These are phyloP conservation scores for Chauna torquata DNA, from an alignment of 2,113 vertebrate genomes.

Conservation along the genomic window DNA sequence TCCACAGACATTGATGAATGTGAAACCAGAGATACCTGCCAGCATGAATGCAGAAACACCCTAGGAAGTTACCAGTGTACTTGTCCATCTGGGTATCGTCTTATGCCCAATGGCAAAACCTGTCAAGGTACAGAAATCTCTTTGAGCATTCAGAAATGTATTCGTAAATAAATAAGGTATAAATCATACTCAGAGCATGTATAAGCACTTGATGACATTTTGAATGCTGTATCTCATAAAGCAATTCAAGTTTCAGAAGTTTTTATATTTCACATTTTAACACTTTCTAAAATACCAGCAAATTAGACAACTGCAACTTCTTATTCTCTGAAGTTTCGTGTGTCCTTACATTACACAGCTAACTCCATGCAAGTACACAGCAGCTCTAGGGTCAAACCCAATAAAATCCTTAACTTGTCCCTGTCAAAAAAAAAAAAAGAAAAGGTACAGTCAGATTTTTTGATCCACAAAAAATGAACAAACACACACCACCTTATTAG, in stretches of 20 bases:
- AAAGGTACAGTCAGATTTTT: background rate
- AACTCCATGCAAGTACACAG: background rate
- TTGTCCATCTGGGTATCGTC: conserved; percentile 89
- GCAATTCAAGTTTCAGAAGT: background rate
- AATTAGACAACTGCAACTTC: background rate
- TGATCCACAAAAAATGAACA: background rate
- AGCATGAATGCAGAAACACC: conserved; percentile 94
- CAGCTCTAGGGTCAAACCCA: background rate
- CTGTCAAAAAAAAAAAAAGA: background rate
- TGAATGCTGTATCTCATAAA: too few relatives aligned
- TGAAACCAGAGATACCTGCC: conserved; percentile 87
- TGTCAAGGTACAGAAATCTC: conserved; percentile 88
- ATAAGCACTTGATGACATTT: too few relatives aligned
- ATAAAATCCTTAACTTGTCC: background rate
- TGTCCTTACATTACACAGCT: background rate
- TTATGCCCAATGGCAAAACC: conserved; percentile 90
- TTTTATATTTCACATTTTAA: background rate
- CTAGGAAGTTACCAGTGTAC: conserved; percentile 90
- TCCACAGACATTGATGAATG: conserved; percentile 94
- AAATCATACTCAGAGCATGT: background rate
- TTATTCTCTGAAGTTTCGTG: background rate
- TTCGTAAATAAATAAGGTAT: background rate
- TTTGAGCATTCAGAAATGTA: background rate
- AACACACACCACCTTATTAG: too few relatives aligned
- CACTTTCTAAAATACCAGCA: background rate